Conservation (phyloP, 2,888 invertebrate species). For the Drosophila tripunctata region DNA sequence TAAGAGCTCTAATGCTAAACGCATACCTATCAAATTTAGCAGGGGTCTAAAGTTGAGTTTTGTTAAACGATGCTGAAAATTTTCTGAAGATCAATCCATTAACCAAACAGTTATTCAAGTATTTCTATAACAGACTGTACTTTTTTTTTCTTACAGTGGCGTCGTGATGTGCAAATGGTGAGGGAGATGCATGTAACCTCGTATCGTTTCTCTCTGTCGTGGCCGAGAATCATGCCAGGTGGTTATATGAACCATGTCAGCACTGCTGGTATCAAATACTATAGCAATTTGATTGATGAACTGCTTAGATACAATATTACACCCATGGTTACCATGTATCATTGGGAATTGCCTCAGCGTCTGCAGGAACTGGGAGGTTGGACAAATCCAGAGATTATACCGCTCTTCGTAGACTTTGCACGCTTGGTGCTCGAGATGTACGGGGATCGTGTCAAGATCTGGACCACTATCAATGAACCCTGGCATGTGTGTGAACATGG, state of each 20-base stretch:
- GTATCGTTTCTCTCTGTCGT: slow-evolving; percentile 90
- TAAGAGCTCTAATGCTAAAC: no score
- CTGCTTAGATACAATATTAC: slow-evolving; percentile 88
- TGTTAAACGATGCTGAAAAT: no score
- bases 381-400: slow-evolving; percentile 88
- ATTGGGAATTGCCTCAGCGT: slow-evolving; percentile 89
- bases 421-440: slow-evolving; percentile 87
- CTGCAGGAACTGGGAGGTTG: slow-evolving; percentile 89
- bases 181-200: slow-evolving; percentile 87
- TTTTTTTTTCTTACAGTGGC: slow-evolving; percentile 81
- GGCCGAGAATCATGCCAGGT: slow-evolving; percentile 90
- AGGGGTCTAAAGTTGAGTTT: no score
- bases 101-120: no score
- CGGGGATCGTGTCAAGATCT: slow-evolving; percentile 88
- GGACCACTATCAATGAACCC: slow-evolving; percentile 93
- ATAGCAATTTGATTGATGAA: slow-evolving; percentile 90
- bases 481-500: slow-evolving; percentile 84
- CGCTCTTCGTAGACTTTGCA: slow-evolving; percentile 88
- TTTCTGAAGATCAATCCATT: no score
- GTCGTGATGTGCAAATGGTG: slow-evolving; percentile 87
- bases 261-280: slow-evolving; percentile 89
- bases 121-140: no score
- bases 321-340: slow-evolving; percentile 89
- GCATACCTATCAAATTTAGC: no score
- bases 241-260: slow-evolving; percentile 89